phyloP scores from a whole-genome alignment of 2,797 vertebrate species.

The Pipistrellus nathusii region DNA sequence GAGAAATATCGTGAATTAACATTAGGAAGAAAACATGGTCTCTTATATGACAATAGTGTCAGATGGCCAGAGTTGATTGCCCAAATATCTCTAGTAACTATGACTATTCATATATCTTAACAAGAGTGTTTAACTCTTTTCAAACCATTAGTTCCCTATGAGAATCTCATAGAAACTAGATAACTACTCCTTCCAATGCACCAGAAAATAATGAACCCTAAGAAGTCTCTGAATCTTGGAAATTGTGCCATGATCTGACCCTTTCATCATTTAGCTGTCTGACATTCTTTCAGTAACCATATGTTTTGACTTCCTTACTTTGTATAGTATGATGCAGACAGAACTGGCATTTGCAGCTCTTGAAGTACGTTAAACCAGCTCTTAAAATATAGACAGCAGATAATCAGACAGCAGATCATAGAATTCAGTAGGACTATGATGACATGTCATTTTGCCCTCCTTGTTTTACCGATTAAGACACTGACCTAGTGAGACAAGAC shows the following conservation, averaged over 20 bases:
- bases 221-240: background rate
- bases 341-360: background rate
- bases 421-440: background rate
- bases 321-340: background rate
- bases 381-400: background rate
- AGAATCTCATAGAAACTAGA: background rate
- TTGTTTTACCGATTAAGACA: background rate
- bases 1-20: background rate
- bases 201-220: background rate
- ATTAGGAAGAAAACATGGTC: background rate
- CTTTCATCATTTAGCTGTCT: background rate
- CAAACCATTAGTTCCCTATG: background rate
- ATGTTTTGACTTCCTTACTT: background rate
- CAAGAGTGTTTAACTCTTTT: slow-evolving; percentile 21
- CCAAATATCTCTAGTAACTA: background rate
- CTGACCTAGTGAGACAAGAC: background rate
- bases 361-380: background rate
- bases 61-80: background rate
- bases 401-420: background rate
- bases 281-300: background rate
- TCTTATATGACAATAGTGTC: background rate
- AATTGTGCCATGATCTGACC: background rate
- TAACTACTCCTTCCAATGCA: background rate
- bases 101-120: background rate
- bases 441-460: background rate